phyloP scores from a whole-genome alignment of 2,113 vertebrate genomes.

The Buteo buteo region DNA sequence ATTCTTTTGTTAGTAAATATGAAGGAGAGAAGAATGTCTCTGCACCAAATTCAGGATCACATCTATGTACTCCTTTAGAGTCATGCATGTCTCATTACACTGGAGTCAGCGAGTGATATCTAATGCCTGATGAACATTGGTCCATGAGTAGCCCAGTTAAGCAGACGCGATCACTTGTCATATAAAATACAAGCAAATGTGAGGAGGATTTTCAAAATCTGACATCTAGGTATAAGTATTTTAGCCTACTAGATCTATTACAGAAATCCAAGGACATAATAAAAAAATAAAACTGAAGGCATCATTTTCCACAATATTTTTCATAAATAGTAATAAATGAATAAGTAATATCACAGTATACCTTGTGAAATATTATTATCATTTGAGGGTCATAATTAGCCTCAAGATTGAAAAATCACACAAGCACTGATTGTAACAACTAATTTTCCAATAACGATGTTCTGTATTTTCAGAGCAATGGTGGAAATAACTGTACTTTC shows the following conservation, averaged over 20 bases:
- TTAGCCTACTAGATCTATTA: not conserved
- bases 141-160: not conserved
- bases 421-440: not conserved
- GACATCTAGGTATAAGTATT: not conserved
- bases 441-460: not conserved
- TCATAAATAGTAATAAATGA: not conserved
- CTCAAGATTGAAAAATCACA: not conserved
- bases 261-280: not conserved
- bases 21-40: not conserved
- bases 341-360: not conserved
- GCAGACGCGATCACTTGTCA: rapidly evolving
- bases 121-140: not conserved
- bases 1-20: not conserved
- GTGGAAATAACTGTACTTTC: not conserved
- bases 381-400: not conserved
- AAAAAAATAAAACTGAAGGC: not conserved
- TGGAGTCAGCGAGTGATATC: not conserved
- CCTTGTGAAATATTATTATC: not conserved
- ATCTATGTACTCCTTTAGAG: not conserved
- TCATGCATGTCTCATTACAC: not conserved
- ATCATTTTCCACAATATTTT: not conserved
- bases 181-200: not conserved
- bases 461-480: not conserved
- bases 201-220: not conserved
- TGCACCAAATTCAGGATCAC: not conserved